Base-by-base conservation (phyloP, 2,797 vertebrate genomes). In the Acanthurus lineatus region DNA sequence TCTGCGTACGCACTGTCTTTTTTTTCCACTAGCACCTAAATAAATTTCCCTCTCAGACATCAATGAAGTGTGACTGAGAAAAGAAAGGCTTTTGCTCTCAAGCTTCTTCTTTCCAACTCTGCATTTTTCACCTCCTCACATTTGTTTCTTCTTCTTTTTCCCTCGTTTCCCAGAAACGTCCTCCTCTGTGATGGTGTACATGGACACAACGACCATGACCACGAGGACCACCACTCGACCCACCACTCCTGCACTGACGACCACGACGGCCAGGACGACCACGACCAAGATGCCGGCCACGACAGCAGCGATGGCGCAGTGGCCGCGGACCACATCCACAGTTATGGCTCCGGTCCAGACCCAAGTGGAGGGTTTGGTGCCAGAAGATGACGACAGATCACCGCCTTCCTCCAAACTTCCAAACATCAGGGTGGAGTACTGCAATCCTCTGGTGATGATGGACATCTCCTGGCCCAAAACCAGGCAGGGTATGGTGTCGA, bases 381-480 rank as follows among this genome's bases (percentile, higher is more conserved):
- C 82, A 0, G 96, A 96, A 0, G 88, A 94, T 19, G 92, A 95
- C 56, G 94, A 96, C 0, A 90, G 92, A 47, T 75, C 92, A 1
- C 94, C 95, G 0, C 88, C 97, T 47, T 96, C 96, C 0, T 97
- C 97, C 71, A 96, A 96, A 82, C 90, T 97, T 22, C 98, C 98
- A 0, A 95, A 96, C 0, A 64, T 95, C 0, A 93, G 94, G 0
- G 80, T 95, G 0, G 98, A 99, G 84, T 97, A 95, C 93, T 99
- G 98, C 38, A 96, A 94, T 60, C 95, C 97, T 0, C 19, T 96
- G 84, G 95, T 97, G 78, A 96, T 97, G 79, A 95, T 97, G 0
- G 97, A 98, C 38, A 95, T 99, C 53, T 89, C 95, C 89, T 99
- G 98, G 98, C 97, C 97, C 22, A 97, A 95, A 76, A 99, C 97